phyloP scores from a whole-genome alignment of 2,888 invertebrate genomes.

The Polymixis lichenea region DNA sequence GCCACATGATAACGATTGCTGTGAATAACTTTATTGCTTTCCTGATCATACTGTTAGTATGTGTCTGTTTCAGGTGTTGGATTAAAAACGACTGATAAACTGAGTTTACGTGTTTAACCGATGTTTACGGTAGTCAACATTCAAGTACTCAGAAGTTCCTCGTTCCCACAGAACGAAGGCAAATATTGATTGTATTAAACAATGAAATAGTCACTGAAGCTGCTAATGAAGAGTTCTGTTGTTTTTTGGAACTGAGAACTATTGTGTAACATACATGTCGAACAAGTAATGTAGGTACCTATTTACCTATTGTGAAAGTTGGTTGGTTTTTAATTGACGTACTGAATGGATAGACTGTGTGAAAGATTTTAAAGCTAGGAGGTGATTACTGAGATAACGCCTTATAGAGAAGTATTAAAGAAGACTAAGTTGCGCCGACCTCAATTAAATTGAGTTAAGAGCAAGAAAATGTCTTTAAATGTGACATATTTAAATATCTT shows the following conservation, averaged over 20 bases:
- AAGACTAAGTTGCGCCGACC: no score
- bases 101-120: background rate
- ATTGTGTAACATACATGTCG: background rate
- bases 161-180: constrained; percentile 68
- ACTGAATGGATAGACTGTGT: background rate
- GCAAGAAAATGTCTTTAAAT: background rate
- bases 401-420: no score
- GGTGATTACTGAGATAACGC: background rate
- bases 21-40: constrained; percentile 63
- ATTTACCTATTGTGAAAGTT: background rate
- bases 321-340: background rate
- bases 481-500: no score
- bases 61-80: constrained; percentile 16
- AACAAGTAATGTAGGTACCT: background rate
- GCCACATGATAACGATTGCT: constrained; percentile 72
- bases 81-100: constrained; percentile 26
- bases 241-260: constrained; percentile 21
- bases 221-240: constrained; percentile 53
- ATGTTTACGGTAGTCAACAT: constrained; percentile 63
- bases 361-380: background rate
- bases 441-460: background rate
- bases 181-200: constrained; percentile 71
- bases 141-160: constrained; percentile 65
- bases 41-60: constrained; percentile 48
- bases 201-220: constrained; percentile 67